Evolutionary conservation across 2,888 invertebrate genomes (phyloP).

Genomic region (Pollenia amentaria): DNA sequence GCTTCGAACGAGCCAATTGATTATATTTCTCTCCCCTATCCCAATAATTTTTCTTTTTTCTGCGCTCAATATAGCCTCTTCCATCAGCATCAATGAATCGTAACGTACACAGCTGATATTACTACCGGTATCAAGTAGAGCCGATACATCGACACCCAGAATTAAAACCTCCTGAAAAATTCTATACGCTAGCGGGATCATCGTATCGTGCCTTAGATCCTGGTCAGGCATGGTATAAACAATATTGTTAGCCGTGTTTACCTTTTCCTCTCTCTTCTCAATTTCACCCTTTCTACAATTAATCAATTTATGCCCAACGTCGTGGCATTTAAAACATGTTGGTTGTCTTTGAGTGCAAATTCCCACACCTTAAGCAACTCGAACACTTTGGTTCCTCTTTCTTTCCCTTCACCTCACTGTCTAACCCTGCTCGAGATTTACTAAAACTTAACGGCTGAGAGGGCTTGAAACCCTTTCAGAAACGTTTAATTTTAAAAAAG

Average conservation of each 20-base stretch:
- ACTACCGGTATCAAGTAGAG: not conserved
- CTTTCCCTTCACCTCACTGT: not conserved
- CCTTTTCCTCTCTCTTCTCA: not conserved
- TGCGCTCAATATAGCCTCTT: not conserved
- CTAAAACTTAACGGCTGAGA: not conserved
- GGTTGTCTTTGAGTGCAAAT: not conserved
- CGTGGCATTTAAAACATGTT: constrained; percentile 43
- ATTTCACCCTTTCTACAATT: constrained; percentile 8
- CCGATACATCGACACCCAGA: not conserved
- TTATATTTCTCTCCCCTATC: not conserved
- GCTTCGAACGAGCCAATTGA: no score
- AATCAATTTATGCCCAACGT: constrained; percentile 36
- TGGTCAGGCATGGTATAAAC: no score
- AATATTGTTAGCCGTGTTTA: no score
- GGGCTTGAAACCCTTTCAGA: constrained; percentile 51
- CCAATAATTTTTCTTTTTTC: not conserved
- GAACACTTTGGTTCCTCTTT: not conserved
- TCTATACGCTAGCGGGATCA: not conserved
- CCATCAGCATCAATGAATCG: not conserved
- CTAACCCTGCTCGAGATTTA: not conserved
- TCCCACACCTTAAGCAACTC: constrained; percentile 29
- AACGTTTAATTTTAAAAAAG: constrained; percentile 42
- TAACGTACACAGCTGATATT: constrained; percentile 9
- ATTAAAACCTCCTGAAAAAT: not conserved
- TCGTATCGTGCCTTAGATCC: not conserved